These are phyloP conservation scores for Synergus gifuensis DNA, from an alignment of 2,888 invertebrate genomes.

Conservation along the genomic window DNA sequence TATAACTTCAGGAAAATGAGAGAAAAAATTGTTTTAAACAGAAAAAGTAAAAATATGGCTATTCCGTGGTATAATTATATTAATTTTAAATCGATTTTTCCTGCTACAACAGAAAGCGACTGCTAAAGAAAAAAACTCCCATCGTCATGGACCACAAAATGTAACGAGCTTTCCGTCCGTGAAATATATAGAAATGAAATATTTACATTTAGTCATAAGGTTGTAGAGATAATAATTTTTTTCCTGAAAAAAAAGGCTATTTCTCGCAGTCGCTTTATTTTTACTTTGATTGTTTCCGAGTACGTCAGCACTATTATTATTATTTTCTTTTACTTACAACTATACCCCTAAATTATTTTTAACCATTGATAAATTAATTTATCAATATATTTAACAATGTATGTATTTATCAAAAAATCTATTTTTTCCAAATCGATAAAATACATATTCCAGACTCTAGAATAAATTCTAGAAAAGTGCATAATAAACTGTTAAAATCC, in stretches of 20 bases:
- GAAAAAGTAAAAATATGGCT: neutral
- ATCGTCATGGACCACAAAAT: constrained; percentile 52
- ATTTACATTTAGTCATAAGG: constrained; percentile 50
- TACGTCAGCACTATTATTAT: constrained; percentile 20
- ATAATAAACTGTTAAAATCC: constrained; percentile 56
- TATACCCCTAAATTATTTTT: neutral
- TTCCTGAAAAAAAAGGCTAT: neutral
- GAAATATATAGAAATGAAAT: constrained; percentile 50
- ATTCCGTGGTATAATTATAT: neutral
- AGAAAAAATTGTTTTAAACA: neutral
- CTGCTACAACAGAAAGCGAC: neutral
- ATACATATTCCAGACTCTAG: constrained; percentile 11
- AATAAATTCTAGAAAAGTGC: constrained; percentile 28
- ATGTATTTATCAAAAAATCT: neutral
- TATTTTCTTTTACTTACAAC: neutral
- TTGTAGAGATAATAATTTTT: constrained; percentile 37
- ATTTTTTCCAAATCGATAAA: neutral
- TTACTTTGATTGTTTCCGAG: constrained; percentile 49
- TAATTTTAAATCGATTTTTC: neutral
- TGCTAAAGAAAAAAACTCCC: constrained; percentile 30
- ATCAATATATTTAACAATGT: neutral
- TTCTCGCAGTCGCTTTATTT: constrained; percentile 33
- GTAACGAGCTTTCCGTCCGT: constrained; percentile 58
- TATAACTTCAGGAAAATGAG: neutral
- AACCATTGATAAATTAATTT: neutral